These are phyloP conservation scores for Adelognathus sp. DNA, from an alignment of 2,888 invertebrate species.

Conservation along the genomic window DNA sequence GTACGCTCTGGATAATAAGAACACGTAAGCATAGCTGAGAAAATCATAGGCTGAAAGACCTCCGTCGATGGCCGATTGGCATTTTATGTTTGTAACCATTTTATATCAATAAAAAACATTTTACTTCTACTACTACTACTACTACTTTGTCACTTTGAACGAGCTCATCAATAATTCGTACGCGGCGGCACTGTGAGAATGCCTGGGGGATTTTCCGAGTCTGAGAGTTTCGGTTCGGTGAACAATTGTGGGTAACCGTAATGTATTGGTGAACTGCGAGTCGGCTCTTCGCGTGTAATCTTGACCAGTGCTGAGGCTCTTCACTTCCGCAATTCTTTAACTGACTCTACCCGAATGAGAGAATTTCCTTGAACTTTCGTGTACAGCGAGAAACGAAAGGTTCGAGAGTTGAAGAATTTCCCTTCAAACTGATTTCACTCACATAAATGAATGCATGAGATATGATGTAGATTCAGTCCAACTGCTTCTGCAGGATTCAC, in stretches of 20 bases:
- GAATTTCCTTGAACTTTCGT: neutral
- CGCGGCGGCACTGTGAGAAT: neutral
- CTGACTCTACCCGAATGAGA: neutral
- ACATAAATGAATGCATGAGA: neutral
- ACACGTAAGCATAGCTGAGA: too few relatives aligned
- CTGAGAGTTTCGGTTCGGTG: too few relatives aligned
- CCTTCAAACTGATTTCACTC: neutral
- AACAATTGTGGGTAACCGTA: constrained; percentile 30
- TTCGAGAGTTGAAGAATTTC: neutral
- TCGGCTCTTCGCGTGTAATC: constrained; percentile 19
- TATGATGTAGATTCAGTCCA: neutral
- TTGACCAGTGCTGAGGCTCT: neutral
- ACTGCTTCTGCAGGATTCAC: too few relatives aligned
- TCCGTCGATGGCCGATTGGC: too few relatives aligned
- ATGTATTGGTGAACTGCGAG: neutral
- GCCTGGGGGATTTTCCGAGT: neutral
- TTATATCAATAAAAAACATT: too few relatives aligned
- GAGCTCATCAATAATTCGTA: constrained; percentile 6
- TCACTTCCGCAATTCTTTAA: neutral
- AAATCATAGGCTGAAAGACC: too few relatives aligned
- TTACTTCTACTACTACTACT: too few relatives aligned
- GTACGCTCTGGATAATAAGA: too few relatives aligned
- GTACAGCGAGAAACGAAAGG: neutral
- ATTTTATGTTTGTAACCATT: too few relatives aligned
- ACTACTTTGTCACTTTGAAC: too few relatives aligned